Base-by-base conservation (phyloP, 2,888 invertebrate species). In the Unio delphinus region DNA sequence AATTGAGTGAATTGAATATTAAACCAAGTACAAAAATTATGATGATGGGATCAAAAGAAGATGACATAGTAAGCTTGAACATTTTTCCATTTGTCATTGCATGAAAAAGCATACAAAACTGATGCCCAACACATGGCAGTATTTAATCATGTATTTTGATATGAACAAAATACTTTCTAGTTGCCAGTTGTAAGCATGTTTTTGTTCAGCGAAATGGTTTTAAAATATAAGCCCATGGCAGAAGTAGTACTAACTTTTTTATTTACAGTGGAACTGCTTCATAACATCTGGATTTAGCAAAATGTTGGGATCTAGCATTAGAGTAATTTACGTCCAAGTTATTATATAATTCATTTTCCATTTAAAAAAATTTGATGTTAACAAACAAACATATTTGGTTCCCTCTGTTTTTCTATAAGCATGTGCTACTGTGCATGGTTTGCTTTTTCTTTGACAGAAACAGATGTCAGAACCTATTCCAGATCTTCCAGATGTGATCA, bases 11-110 rank as follows among this genome's bases (percentile, higher is more conserved):
- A 65, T 89, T 97, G 73, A 95, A 94, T 83, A 90, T 98, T 54
- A 97, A 97, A 88, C 93, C 94, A 0, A 95, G 95, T 69, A 94
- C 95, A 79, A 97, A 97, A 90, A 92, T 98, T 18, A 97, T 98
- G 96, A 95, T 98, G 95, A 97, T 98, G 93, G 98, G 98, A 0
- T 97, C 97, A 0, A 91, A 95, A 4, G 98, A 98, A 88, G 95
- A 96, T 83, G 96, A 95, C 68, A 80, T 90, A 73, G 88, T 88
- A 75, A 81, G 83, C 73, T 20, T 28, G 26, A 23, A 23, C n/a
- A 63, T 54, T 45, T 45, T 45, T 45, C 45, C 45, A 45, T 45
- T 45, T 45, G 11, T n/a, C 30, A 28, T 17, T 26, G 59, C 45
- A 17, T 59, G 11, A 23, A 26, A 23, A 26, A 23, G 26, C 18